phyloP scores from a whole-genome alignment of 2,113 vertebrate genomes.

The Boulengeromyrus knoepffleri region DNA sequence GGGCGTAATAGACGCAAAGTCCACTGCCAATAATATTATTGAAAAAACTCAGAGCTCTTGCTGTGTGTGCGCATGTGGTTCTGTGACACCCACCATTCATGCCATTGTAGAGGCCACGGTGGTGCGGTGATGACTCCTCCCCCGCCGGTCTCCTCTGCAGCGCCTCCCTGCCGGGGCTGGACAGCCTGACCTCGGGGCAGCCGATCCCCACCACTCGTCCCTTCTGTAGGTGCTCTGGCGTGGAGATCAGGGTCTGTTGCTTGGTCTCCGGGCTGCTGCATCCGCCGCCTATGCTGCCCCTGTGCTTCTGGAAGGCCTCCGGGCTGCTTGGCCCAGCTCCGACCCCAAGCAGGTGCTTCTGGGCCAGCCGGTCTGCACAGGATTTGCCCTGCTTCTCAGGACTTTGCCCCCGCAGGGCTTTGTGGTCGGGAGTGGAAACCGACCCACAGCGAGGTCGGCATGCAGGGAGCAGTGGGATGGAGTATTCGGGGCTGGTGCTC shows the following conservation, averaged over 20 bases:
- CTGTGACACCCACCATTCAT: slow-evolving; percentile 67
- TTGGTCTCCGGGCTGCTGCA: slow-evolving; percentile 79
- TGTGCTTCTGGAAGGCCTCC: slow-evolving; percentile 78
- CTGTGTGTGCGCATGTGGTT: neutral
- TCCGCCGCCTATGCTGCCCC: slow-evolving; percentile 47
- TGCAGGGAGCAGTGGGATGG: slow-evolving; percentile 52
- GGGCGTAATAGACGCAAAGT: neutral
- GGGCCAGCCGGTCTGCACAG: slow-evolving; percentile 58
- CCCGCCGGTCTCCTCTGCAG: slow-evolving; percentile 69
- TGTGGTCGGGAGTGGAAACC: slow-evolving; percentile 65
- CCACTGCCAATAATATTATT: neutral
- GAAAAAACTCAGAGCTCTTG: neutral
- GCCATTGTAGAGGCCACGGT: slow-evolving; percentile 79
- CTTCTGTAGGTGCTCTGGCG: slow-evolving; percentile 71
- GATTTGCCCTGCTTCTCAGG: slow-evolving; percentile 72
- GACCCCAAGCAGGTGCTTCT: slow-evolving; percentile 64
- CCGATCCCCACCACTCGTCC: slow-evolving; percentile 19
- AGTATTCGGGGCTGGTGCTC: slow-evolving; percentile 78
- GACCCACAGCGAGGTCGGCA: slow-evolving; percentile 55
- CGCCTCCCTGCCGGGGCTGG: slow-evolving; percentile 67
- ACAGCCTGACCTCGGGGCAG: slow-evolving; percentile 13
- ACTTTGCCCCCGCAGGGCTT: slow-evolving; percentile 66
- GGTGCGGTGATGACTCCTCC: slow-evolving; percentile 71
- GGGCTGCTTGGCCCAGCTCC: slow-evolving; percentile 60
- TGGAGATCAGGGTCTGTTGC: slow-evolving; percentile 71